phyloP scores from a whole-genome alignment of 2,888 invertebrate genomes.

The Heliconius erato region DNA sequence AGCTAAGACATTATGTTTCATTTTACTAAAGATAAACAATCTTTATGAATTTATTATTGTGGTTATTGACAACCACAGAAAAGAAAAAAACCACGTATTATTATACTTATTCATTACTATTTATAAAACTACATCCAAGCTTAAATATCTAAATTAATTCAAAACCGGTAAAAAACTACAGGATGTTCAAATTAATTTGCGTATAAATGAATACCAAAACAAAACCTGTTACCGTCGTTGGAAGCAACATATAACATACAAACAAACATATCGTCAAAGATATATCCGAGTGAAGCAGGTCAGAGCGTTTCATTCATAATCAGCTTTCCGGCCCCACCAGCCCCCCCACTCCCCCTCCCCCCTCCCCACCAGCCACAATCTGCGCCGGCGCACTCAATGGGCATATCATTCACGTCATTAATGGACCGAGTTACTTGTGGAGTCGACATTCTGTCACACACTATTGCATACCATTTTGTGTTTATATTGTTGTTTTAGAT shows the following conservation, averaged over 20 bases:
- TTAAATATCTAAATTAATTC: background rate
- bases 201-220: slow-evolving; percentile 35
- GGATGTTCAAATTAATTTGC: slow-evolving; percentile 31
- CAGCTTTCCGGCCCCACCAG: slow-evolving; percentile 53
- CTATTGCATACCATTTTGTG: slow-evolving; percentile 43
- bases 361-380: slow-evolving; percentile 43
- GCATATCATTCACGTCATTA: slow-evolving; percentile 61
- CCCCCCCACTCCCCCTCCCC: slow-evolving; percentile 13
- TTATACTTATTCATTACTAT: background rate
- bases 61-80: background rate
- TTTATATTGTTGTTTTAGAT: slow-evolving; percentile 28
- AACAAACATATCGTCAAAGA: slow-evolving; percentile 40
- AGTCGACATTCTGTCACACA: slow-evolving; percentile 54
- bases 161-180: slow-evolving; percentile 11
- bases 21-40: too few species aligned
- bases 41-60: slow-evolving; percentile 1
- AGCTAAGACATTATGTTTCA: slow-evolving; percentile 35
- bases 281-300: slow-evolving; percentile 46
- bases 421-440: slow-evolving; percentile 58
- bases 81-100: background rate
- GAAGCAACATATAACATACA: slow-evolving; percentile 32
- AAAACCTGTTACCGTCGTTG: slow-evolving; percentile 30
- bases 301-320: slow-evolving; percentile 58
- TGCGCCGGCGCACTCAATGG: slow-evolving; percentile 55
- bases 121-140: background rate